Evolutionary conservation across 2,113 vertebrate species (phyloP).

Genomic region (Numenius arquata): DNA sequence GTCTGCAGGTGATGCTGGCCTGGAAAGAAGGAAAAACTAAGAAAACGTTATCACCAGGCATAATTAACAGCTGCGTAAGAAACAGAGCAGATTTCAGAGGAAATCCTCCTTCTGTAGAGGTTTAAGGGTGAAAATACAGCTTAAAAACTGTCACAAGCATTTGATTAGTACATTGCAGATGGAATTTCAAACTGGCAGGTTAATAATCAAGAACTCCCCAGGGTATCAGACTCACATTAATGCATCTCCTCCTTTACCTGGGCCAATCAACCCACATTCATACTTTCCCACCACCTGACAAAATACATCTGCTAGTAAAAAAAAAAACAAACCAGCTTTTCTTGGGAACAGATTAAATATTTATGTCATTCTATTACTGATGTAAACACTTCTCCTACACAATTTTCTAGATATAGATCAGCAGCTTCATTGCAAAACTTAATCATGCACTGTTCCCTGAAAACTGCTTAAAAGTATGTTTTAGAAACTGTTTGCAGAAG

Average conservation of each 20-base stretch:
- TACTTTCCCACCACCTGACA: not conserved
- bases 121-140: constrained; percentile 30
- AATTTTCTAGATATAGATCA: not conserved
- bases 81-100: constrained; percentile 10
- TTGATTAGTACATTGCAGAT: constrained; percentile 19
- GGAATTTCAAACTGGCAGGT: constrained; percentile 6
- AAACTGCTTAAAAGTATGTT: not conserved
- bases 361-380: not conserved
- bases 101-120: constrained; percentile 18
- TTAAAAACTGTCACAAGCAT: constrained; percentile 8
- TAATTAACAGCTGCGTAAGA: constrained; percentile 11
- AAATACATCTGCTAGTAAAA: not conserved
- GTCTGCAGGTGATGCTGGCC: not conserved
- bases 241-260: not conserved
- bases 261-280: not conserved
- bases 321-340: not conserved
- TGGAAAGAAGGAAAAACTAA: not conserved
- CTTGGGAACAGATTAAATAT: constrained; percentile 18
- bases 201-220: not conserved
- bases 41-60: not conserved
- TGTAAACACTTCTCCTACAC: not conserved
- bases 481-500: constrained; percentile 16
- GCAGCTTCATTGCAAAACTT: not conserved
- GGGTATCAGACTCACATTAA: not conserved
- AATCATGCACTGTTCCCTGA: not conserved